A percentile compares a stretch with the other conserved stretches of the same genome.
phyloP scores from a whole-genome alignment of 2,113 vertebrate genomes.

The Abramis brama region DNA sequence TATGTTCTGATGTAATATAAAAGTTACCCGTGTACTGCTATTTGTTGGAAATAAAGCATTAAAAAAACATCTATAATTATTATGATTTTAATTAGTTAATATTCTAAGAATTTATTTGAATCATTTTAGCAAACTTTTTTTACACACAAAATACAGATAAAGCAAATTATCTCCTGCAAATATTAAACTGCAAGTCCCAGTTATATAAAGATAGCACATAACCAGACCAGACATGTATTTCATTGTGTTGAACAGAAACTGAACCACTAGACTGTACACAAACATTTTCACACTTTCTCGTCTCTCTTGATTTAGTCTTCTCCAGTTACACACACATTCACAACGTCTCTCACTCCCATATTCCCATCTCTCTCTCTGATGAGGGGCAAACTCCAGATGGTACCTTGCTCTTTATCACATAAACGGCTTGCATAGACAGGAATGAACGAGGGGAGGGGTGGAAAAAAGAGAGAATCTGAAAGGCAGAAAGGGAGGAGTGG shows the following conservation, averaged over 20 bases:
- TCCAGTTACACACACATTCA: slow-evolving; percentile 27
- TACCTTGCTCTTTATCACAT: slow-evolving; percentile 43
- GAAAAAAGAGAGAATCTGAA: slow-evolving; percentile 40
- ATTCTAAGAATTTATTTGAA: too few species aligned
- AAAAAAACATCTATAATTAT: too few species aligned
- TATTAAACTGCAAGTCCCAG: neutral
- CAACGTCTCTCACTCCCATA: neutral
- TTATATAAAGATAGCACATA: neutral
- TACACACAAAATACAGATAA: neutral
- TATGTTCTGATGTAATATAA: too few species aligned
- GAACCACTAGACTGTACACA: slow-evolving; percentile 1
- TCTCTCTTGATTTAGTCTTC: neutral
- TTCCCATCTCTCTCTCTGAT: slow-evolving; percentile 26
- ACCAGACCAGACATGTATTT: neutral
- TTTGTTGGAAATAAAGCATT: too few species aligned
- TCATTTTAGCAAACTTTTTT: too few species aligned
- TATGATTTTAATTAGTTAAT: too few species aligned
- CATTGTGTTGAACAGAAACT: neutral
- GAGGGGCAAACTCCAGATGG: slow-evolving; percentile 49
- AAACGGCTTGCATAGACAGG: slow-evolving; percentile 35
- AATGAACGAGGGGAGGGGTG: slow-evolving; percentile 37
- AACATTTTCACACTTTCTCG: neutral
- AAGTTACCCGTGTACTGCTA: too few species aligned
- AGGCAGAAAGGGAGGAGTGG: slow-evolving; percentile 38
- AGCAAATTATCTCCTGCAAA: neutral